phyloP scores from a whole-genome alignment of 2,113 vertebrate genomes.

The Microtus richardsoni region DNA sequence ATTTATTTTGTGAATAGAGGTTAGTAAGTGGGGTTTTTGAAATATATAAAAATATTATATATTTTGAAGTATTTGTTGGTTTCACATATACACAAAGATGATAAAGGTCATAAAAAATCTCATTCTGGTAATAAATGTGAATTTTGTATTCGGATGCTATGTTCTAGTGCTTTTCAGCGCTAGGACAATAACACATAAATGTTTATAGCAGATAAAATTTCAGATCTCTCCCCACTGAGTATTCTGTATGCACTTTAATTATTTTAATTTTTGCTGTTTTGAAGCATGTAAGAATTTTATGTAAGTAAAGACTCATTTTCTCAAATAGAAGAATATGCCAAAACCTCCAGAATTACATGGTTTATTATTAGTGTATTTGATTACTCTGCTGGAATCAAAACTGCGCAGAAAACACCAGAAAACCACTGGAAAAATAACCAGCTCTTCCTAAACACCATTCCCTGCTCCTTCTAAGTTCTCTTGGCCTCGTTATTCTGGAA shows the following conservation, averaged over 20 bases:
- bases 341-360: conserved; percentile 14
- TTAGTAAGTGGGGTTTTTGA: not conserved
- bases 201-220: conserved; percentile 8
- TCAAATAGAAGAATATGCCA: not conserved
- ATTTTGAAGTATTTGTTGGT: conserved; percentile 24
- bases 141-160: not conserved
- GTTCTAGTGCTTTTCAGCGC: not conserved
- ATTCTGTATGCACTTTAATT: conserved; percentile 22
- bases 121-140: conserved; percentile 16
- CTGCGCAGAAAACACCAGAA: not conserved
- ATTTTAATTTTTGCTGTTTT: conserved; percentile 20
- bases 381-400: not conserved
- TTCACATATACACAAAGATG: not conserved
- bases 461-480: not conserved
- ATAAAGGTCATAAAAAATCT: conserved; percentile 23
- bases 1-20: not conserved
- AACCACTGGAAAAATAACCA: not conserved
- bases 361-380: conserved; percentile 28
- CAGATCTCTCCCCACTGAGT: not conserved
- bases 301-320: not conserved
- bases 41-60: not conserved
- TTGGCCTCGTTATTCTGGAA: not conserved
- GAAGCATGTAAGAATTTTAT: not conserved
- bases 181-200: not conserved
- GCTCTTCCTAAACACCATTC: not conserved